These are phyloP conservation scores for Spodoptera exigua DNA, from an alignment of 2,888 invertebrate species.

Conservation along the genomic window DNA sequence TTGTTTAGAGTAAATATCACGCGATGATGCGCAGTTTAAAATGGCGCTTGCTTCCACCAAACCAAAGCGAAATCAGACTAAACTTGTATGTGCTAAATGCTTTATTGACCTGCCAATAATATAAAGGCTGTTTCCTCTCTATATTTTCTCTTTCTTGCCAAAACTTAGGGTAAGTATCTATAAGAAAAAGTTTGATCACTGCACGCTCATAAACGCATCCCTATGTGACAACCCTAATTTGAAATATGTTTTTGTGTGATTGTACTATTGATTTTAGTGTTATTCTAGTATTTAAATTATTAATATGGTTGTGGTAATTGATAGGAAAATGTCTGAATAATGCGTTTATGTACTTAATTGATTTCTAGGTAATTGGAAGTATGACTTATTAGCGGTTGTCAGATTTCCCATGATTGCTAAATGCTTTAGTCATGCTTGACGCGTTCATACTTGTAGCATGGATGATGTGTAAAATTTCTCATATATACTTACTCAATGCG, in stretches of 20 bases:
- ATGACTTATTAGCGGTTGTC: conserved; percentile 14
- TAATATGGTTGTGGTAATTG: conserved; percentile 45
- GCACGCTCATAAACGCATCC: conserved; percentile 49
- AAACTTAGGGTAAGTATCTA: conserved; percentile 13
- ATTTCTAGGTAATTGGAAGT: conserved; percentile 11
- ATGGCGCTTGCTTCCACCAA: background rate
- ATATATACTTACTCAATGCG: conserved; percentile 3
- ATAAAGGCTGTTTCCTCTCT: background rate
- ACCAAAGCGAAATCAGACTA: too few species aligned
- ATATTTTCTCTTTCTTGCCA: background rate
- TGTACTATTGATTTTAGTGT: conserved; percentile 34
- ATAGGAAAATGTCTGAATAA: conserved; percentile 21
- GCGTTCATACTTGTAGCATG: conserved; percentile 2
- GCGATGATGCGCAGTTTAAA: conserved; percentile 10
- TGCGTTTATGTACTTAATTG: background rate
- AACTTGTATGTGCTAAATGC: too few species aligned
- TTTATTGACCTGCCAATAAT: too few species aligned
- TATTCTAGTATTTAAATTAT: conserved; percentile 26
- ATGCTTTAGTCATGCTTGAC: conserved; percentile 13
- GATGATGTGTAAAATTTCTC: conserved; percentile 27
- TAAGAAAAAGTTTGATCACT: conserved; percentile 15
- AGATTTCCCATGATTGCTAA: conserved; percentile 20
- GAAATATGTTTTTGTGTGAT: conserved; percentile 50
- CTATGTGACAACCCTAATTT: conserved; percentile 48
- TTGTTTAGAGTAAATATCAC: conserved; percentile 16